Percentiles rank a stretch among this genome's conserved stretches.
phyloP scores from a whole-genome alignment of 2,888 invertebrate genomes.

The Eucriotettix oculatus region DNA sequence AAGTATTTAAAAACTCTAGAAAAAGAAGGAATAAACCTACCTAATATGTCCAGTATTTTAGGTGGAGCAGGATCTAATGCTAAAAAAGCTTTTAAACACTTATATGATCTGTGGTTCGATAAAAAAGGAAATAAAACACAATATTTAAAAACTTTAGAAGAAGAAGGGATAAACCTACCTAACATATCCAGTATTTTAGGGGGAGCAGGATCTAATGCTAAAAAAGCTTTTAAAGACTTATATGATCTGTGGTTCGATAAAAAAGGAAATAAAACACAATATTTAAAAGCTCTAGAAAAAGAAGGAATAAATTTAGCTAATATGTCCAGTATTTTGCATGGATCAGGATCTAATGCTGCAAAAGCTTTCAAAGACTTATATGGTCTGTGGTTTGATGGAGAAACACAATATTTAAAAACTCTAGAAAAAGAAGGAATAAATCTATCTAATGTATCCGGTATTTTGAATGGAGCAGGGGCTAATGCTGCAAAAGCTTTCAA shows the following conservation, averaged over 20 bases:
- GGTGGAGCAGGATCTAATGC: background rate
- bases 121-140: background rate
- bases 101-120: background rate
- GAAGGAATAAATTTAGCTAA: background rate
- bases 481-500: background rate
- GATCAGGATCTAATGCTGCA: background rate
- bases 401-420: background rate
- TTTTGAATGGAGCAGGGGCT: background rate
- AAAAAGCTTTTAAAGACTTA: background rate
- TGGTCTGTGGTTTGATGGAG: constrained; percentile 12
- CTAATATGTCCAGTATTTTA: background rate
- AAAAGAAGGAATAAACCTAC: background rate
- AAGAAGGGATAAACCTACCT: background rate
- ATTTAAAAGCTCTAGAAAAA: background rate
- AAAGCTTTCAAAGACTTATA: constrained; percentile 10
- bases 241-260: background rate
- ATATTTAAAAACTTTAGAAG: background rate
- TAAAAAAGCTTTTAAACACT: background rate
- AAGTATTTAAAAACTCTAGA: background rate
- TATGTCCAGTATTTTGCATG: background rate
- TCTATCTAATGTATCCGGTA: background rate
- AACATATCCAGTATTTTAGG: background rate
- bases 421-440: background rate
- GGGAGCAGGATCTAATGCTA: background rate
- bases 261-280: background rate